Percentiles rank a stretch among this genome's conserved stretches.
phyloP scores from a whole-genome alignment of 2,113 vertebrate genomes.

The Cepphus grylle region DNA sequence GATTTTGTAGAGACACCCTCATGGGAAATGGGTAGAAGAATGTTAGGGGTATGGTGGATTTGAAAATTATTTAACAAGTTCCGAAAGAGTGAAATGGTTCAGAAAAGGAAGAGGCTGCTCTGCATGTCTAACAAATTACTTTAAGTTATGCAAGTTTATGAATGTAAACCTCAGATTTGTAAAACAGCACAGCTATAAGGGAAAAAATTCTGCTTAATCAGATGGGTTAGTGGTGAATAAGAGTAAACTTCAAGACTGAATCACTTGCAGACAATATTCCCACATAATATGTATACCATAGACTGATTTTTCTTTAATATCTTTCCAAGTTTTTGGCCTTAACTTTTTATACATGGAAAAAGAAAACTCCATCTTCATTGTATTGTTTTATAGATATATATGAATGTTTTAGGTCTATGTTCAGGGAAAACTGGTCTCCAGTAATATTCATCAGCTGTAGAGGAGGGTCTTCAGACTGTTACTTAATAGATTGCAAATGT shows the following conservation, averaged over 20 bases:
- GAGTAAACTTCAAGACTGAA: neutral
- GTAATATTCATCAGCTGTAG: neutral
- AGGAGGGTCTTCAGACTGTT: neutral
- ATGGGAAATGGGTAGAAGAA: neutral
- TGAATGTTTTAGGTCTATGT: neutral
- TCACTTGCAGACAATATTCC: neutral
- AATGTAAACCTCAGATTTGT: neutral
- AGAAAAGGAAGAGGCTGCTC: neutral
- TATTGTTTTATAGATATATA: neutral
- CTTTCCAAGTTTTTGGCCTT: neutral
- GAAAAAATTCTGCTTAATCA: neutral
- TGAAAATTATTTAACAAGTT: neutral
- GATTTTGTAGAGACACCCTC: neutral
- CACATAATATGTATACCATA: neutral
- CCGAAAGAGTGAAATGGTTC: neutral
- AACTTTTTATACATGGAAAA: neutral
- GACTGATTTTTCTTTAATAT: neutral
- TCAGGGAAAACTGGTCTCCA: neutral
- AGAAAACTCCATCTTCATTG: neutral
- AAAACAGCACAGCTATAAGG: neutral
- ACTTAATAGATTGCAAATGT: neutral
- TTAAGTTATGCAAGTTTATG: neutral
- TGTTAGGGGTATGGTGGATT: neutral
- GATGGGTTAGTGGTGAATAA: neutral
- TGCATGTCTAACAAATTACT: neutral